A percentile compares a stretch with the other conserved stretches of the same genome.
Evolutionary conservation across 2,797 vertebrate genomes (phyloP).

Genomic region (Eulemur coronatus): DNA sequence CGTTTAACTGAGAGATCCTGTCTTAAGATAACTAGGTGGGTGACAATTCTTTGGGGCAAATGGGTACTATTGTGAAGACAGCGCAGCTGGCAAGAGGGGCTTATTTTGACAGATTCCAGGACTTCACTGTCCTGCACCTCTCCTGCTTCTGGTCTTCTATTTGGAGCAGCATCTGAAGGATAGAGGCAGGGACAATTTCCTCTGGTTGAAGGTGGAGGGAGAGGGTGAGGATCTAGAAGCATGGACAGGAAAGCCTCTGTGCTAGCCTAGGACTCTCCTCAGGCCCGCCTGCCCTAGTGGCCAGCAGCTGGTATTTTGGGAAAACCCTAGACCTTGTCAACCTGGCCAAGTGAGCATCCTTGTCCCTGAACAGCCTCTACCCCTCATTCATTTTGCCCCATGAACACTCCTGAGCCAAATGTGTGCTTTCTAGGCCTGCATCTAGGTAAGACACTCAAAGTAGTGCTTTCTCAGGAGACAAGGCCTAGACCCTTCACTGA

Average conservation of each 20-base stretch:
- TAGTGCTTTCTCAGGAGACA: not conserved
- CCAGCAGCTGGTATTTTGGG: not conserved
- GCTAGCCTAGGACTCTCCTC: not conserved
- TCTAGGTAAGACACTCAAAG: not conserved
- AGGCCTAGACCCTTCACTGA: not conserved
- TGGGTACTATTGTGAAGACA: not conserved
- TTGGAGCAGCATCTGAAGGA: not conserved
- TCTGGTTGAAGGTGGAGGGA: not conserved
- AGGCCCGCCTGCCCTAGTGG: rapidly evolving
- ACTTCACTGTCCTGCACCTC: not conserved
- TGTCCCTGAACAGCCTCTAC: not conserved
- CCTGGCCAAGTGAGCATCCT: not conserved
- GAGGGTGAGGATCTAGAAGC: not conserved
- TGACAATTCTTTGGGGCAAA: not conserved
- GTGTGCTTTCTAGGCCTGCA: not conserved
- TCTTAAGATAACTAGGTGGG: not conserved
- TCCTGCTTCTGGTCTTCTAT: not conserved
- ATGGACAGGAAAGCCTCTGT: too few relatives aligned
- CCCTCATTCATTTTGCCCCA: not conserved
- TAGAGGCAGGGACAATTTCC: not conserved
- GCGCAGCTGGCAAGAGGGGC: not conserved
- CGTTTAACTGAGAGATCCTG: not conserved
- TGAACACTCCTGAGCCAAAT: not conserved
- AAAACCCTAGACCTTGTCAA: not conserved
- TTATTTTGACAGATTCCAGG: not conserved